Evolutionary conservation across 2,888 invertebrate genomes (phyloP), one percentile per base, ranked within the genome.

Genomic region (Tanytarsus gracilentus): DNA sequence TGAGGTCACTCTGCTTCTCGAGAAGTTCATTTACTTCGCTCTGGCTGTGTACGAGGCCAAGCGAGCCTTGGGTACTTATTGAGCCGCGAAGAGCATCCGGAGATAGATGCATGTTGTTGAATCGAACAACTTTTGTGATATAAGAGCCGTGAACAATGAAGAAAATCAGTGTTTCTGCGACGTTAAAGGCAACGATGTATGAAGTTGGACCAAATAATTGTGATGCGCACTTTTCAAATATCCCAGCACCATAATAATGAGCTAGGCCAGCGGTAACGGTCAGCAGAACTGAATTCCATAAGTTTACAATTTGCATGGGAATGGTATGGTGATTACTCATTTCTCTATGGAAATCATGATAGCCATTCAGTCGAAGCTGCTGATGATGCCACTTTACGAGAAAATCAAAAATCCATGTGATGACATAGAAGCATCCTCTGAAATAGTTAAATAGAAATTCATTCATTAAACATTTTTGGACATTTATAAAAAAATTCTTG

Each of bases 1-100:
- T 85, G 7, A 85, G 73, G 71, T 85, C 85, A 25, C 85, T 84
- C 68, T 85, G 85, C 69, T 83, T 83, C 66, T 85, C 83, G 50
- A 85, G 72, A 56, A 85, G 75, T 62, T 84, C 83, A 18, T 76
- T 74, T 6, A 77, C 72, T 66, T 76, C 76, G 61, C 76, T 77
- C 9, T 78, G 78, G 1, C 73, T 72, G 53, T 74, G 73, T 67
- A 72, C 69, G 1, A 74, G 65, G 2, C 74, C 74, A 63, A 74
- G 64, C 0, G 72, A 72, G 9, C 73, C 74, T 6, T 66, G 66
- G 1, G 65, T 65, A 9, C 55, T 49, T 1, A 25, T 27, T 6
- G 66, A 64, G 58, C 83, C 83, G 61, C 76, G 75, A 59, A 79
- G 75, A 3, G 84, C 84, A 71, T 85, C 85, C 0, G 85, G 83